Evolutionary conservation across 1,140 invertebrate genomes (phyloP), one percentile per base, ranked within the genome.

Genomic region (Trichonephila clavata): DNA sequence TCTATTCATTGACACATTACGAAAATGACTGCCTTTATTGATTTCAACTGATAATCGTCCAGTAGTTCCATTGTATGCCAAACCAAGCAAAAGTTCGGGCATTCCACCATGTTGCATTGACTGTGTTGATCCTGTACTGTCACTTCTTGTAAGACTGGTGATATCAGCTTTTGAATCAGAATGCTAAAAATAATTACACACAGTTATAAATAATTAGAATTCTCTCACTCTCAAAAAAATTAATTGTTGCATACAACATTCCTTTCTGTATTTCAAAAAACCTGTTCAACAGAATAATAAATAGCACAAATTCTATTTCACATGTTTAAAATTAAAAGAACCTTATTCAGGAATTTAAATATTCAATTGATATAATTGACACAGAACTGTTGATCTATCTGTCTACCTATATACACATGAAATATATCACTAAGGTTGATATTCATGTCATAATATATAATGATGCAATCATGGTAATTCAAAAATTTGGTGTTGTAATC

Each of bases 51-150:
- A 98, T 2, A 99, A 96, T 95, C 98, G 97, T 24, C 98, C 98
- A 0, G 98, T 99, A 16, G 98, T 98, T 1, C 98, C 98, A 95
- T 99, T 99, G 95, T 99, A 99, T 92, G 98, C 97, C 80, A 99
- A 96, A 1, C 98, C 98, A 77, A 98, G 96, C 6, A 99, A 96
- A 39, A 99, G 96, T 95, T 99, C 98, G 21, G 98, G 98, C 27
- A 98, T 97, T 13, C 98, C 97, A 93, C 98, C 98, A 96, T 98
- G 97, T 96, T 98, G 96, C 97, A 98, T 98, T 80, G 98, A 99
- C 95, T 98, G 98, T 93, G 98, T 98, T 4, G 98, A 99, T 20
- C 98, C 98, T 0, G 98, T 98, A 93, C 98, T 98, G 95, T 99
- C 98, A 93, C 98, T 99, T 87, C 98, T 96, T 8, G 98, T 98